These are phyloP conservation scores for Hipparchia sbordonii DNA, from an alignment of 2,888 invertebrate species.

Conservation along the genomic window DNA sequence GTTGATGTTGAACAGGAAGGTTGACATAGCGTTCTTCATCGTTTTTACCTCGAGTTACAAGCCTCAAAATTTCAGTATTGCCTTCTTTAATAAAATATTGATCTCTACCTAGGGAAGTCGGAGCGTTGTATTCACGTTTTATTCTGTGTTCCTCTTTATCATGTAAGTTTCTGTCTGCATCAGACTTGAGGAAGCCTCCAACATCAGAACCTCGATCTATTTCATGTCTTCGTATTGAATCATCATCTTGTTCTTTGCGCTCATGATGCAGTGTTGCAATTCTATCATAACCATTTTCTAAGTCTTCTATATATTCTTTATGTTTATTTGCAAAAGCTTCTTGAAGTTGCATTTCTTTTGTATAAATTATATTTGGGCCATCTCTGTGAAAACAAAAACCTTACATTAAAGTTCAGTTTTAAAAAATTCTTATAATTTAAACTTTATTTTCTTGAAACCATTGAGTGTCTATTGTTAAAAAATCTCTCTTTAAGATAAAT, in stretches of 20 bases:
- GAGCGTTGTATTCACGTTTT: slow-evolving; percentile 61
- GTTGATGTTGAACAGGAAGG: slow-evolving; percentile 76
- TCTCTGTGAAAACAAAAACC: slow-evolving; percentile 60
- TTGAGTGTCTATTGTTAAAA: too few relatives aligned
- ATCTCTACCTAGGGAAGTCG: slow-evolving; percentile 82
- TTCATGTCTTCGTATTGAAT: slow-evolving; percentile 89
- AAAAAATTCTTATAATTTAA: neutral
- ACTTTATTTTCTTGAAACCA: too few relatives aligned
- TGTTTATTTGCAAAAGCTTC: slow-evolving; percentile 76
- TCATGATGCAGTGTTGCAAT: slow-evolving; percentile 77
- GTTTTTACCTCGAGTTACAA: slow-evolving; percentile 88
- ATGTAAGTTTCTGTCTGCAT: slow-evolving; percentile 58
- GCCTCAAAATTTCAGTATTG: slow-evolving; percentile 90
- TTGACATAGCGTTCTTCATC: slow-evolving; percentile 86
- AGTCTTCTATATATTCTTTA: slow-evolving; percentile 83
- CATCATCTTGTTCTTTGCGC: slow-evolving; percentile 84
- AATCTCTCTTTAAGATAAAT: too few relatives aligned
- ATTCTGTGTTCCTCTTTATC: slow-evolving; percentile 61
- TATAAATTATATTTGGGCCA: slow-evolving; percentile 81
- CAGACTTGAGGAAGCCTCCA: slow-evolving; percentile 74
- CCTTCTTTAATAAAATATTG: slow-evolving; percentile 92
- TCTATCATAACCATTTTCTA: slow-evolving; percentile 82
- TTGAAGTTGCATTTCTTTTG: slow-evolving; percentile 81
- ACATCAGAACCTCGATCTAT: slow-evolving; percentile 89
- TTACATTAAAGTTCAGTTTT: too few relatives aligned